Conservation (phyloP, 2,113 vertebrate species). For the Elanus axillaris region DNA sequence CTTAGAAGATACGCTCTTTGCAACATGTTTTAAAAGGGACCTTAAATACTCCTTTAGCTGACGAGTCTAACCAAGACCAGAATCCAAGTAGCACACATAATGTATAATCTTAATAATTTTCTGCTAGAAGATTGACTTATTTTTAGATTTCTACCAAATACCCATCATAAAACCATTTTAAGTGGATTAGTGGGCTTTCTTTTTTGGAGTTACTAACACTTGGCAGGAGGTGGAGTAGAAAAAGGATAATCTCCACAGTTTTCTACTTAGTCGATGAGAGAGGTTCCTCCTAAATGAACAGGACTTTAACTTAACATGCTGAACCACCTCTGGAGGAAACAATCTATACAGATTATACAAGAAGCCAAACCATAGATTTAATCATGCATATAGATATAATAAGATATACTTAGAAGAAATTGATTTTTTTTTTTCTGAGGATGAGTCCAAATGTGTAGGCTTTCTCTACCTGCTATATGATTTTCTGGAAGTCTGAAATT, state of each 20-base stretch:
- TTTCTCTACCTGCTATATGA: background rate
- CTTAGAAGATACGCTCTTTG: background rate
- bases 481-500: background rate
- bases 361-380: background rate
- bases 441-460: background rate
- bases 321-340: background rate
- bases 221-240: background rate
- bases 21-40: background rate
- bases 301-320: background rate
- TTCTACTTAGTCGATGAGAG: background rate
- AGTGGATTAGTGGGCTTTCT: background rate
- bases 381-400: background rate
- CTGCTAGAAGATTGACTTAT: background rate
- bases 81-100: background rate
- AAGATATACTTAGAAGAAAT: background rate
- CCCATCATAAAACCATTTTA: background rate
- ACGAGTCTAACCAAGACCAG: background rate
- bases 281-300: background rate
- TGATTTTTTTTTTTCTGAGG: background rate
- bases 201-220: background rate
- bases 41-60: background rate
- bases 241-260: background rate
- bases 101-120: background rate
- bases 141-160: background rate
- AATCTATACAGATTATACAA: background rate